Evolutionary conservation across 2,888 invertebrate species (phyloP).

Genomic region (Sminthurinus aureus): DNA sequence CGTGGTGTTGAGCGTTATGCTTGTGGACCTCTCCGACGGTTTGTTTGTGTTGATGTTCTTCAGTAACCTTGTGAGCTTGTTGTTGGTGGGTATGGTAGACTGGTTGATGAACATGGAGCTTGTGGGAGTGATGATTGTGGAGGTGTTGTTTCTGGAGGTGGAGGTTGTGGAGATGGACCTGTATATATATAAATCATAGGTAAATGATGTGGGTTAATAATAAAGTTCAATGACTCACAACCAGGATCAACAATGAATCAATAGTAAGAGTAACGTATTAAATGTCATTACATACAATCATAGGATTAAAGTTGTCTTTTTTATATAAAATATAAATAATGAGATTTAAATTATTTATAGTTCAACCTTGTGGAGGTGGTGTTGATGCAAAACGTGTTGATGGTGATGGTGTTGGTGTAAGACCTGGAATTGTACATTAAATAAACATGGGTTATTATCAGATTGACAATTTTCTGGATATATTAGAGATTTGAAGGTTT

Average conservation of each 20-base stretch:
- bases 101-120: conserved; percentile 42
- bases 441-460: background rate
- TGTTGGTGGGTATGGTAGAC: conserved; percentile 38
- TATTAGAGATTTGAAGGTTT: background rate
- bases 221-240: too few relatives aligned
- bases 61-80: conserved; percentile 32
- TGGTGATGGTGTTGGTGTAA: conserved; percentile 44
- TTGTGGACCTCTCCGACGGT: conserved; percentile 39
- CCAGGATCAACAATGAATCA: too few relatives aligned
- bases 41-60: conserved; percentile 38
- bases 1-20: conserved; percentile 25
- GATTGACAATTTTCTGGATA: background rate
- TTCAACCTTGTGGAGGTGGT: conserved; percentile 38
- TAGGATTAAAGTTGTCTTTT: too few relatives aligned
- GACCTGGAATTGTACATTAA: background rate
- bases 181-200: background rate
- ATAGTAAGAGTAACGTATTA: too few relatives aligned
- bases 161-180: conserved; percentile 45
- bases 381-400: conserved; percentile 46
- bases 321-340: too few relatives aligned
- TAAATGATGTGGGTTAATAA: background rate
- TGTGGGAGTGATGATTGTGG: conserved; percentile 40
- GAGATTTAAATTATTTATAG: background rate
- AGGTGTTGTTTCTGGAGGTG: conserved; percentile 42
- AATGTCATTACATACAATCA: too few relatives aligned